Conservation (phyloP, 2,888 invertebrate genomes). For the Rhamphomyia laevipes region DNA sequence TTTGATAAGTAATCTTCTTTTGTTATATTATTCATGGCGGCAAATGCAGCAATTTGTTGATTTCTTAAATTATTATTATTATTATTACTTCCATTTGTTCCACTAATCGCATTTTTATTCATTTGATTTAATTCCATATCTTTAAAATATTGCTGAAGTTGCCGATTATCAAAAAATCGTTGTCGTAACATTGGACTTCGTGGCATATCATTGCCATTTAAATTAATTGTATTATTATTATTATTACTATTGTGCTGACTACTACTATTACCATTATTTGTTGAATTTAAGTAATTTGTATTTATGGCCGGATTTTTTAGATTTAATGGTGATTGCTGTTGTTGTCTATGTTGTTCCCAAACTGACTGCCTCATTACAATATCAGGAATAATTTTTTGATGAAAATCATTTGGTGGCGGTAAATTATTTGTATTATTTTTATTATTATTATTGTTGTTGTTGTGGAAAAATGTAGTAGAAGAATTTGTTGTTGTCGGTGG, state of each 20-base stretch:
- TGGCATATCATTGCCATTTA: conserved; percentile 6
- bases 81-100: conserved; percentile 4
- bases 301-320: conserved; percentile 14
- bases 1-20: conserved; percentile 13
- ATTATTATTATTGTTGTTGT: conserved; percentile 21
- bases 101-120: conserved; percentile 5
- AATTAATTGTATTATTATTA: conserved; percentile 6
- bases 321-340: conserved; percentile 10
- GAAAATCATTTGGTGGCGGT: conserved; percentile 6
- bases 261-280: not conserved
- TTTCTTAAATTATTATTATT: conserved; percentile 3
- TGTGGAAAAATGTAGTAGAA: not conserved
- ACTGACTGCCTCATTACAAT: conserved; percentile 11
- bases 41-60: not conserved
- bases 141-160: conserved; percentile 10
- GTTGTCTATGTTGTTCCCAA: conserved; percentile 14
- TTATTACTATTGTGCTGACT: not conserved
- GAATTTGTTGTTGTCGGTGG: conserved; percentile 4
- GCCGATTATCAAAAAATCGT: conserved; percentile 11
- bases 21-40: not conserved
- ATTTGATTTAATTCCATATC: conserved; percentile 14
- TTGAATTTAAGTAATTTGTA: conserved; percentile 14
- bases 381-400: conserved; percentile 10
- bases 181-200: conserved; percentile 10
- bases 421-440: conserved; percentile 23